A percentile compares a stretch with the other conserved stretches of the same genome.
Conservation (phyloP, 2,888 invertebrate genomes). For the Ophion ellenae region DNA sequence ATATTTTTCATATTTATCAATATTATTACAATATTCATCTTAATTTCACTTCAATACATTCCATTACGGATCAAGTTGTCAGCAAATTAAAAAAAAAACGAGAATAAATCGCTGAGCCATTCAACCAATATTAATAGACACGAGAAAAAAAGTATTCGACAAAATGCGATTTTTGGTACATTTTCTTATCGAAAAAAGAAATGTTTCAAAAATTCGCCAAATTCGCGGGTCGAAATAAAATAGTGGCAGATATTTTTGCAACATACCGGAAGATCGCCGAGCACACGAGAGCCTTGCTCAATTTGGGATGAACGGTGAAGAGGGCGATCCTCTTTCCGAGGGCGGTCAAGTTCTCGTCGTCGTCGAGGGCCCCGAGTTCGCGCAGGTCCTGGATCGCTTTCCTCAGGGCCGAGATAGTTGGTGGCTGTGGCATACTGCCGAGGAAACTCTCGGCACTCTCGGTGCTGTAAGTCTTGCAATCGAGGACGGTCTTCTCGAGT, state of each 20-base stretch:
- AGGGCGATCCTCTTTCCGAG: conserved; percentile 86
- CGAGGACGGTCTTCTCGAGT: conserved; percentile 86
- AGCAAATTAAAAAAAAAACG: no score
- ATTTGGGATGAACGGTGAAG: conserved; percentile 87
- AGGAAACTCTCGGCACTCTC: conserved; percentile 86
- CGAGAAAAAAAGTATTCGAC: no score
- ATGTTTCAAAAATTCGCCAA: not conserved
- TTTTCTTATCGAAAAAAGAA: no score
- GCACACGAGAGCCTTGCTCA: conserved; percentile 87
- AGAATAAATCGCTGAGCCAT: no score
- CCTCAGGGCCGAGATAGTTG: conserved; percentile 84
- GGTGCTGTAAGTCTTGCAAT: conserved; percentile 87
- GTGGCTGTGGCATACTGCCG: conserved; percentile 87
- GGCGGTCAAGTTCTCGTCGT: conserved; percentile 86
- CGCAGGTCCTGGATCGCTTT: conserved; percentile 87
- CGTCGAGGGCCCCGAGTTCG: conserved; percentile 86
- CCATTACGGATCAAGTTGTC: no score
- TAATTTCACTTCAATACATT: no score
- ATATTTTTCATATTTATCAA: no score
- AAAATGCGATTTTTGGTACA: no score
- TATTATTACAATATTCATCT: no score
- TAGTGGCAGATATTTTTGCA: not conserved
- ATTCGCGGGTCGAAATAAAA: not conserved
- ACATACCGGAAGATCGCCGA: conserved; percentile 84
- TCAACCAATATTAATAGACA: no score